These are phyloP conservation scores for Pseudococcus longispinus DNA, from an alignment of 2,888 invertebrate genomes.

Conservation along the genomic window DNA sequence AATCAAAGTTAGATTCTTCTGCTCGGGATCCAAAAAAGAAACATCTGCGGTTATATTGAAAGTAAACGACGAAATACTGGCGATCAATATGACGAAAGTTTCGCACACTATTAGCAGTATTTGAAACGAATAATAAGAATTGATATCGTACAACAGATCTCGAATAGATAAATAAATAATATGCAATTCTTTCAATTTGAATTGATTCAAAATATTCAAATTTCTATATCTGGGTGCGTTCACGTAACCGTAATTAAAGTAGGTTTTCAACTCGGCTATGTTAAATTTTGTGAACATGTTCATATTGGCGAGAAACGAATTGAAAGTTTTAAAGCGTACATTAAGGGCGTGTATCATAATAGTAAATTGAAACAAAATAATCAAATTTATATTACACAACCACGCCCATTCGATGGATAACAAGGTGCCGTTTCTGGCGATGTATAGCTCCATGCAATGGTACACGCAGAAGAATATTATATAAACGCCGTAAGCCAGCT, in stretches of 20 bases:
- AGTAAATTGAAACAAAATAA: slow-evolving; percentile 47
- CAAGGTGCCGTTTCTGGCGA: slow-evolving; percentile 7
- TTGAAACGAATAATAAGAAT: slow-evolving; percentile 56
- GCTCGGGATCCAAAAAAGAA: background rate
- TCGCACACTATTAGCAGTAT: slow-evolving; percentile 56
- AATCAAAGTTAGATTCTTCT: slow-evolving; percentile 43
- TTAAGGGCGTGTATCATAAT: slow-evolving; percentile 41
- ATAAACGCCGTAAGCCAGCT: slow-evolving; percentile 21
- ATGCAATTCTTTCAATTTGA: slow-evolving; percentile 48
- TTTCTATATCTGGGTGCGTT: slow-evolving; percentile 18
- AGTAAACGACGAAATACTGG: slow-evolving; percentile 53
- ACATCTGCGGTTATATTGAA: slow-evolving; percentile 48
- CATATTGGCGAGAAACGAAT: slow-evolving; percentile 34
- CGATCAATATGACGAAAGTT: slow-evolving; percentile 56
- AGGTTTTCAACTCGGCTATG: slow-evolving; percentile 20
- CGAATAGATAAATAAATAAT: slow-evolving; percentile 50
- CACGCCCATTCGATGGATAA: slow-evolving; percentile 48
- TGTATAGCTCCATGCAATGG: slow-evolving; percentile 35
- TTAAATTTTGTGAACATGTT: slow-evolving; percentile 42
- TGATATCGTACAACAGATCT: slow-evolving; percentile 54
- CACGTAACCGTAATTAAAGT: slow-evolving; percentile 41
- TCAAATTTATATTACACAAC: slow-evolving; percentile 48
- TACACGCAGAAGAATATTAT: slow-evolving; percentile 48
- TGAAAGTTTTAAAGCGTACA: slow-evolving; percentile 48
- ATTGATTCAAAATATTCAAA: slow-evolving; percentile 47